Conservation (phyloP, 2,113 vertebrate species). For the Aix galericulata region DNA sequence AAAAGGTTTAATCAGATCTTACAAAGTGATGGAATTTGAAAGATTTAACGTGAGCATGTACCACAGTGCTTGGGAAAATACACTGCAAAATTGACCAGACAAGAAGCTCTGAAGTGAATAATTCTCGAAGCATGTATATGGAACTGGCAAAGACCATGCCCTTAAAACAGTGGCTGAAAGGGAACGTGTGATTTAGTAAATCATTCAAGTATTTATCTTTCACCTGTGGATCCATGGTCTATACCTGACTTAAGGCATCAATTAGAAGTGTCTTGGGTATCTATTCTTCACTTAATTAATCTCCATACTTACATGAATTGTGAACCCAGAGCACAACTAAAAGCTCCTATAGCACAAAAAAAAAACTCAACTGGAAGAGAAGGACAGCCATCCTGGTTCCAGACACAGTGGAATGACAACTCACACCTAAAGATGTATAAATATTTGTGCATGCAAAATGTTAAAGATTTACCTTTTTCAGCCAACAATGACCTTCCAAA, state of each 20-base stretch:
- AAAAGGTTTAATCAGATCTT: constrained; percentile 11
- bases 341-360: neutral
- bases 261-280: constrained; percentile 48
- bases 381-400: neutral
- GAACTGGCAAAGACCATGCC: neutral
- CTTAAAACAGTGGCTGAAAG: constrained; percentile 9
- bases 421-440: neutral
- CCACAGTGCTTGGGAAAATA: neutral
- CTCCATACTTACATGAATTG: neutral
- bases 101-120: constrained; percentile 1
- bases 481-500: neutral
- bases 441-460: neutral
- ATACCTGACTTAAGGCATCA: constrained; percentile 43
- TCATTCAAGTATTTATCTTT: constrained; percentile 51
- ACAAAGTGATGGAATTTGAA: neutral
- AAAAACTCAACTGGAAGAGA: neutral
- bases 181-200: constrained; percentile 44
- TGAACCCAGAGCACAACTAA: neutral
- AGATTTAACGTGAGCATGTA: neutral
- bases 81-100: neutral
- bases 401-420: neutral
- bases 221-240: constrained; percentile 28
- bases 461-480: neutral
- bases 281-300: constrained; percentile 31
- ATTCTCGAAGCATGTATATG: neutral